Conservation (phyloP, 2,888 invertebrate genomes). For the Cacoxenus indagator region DNA sequence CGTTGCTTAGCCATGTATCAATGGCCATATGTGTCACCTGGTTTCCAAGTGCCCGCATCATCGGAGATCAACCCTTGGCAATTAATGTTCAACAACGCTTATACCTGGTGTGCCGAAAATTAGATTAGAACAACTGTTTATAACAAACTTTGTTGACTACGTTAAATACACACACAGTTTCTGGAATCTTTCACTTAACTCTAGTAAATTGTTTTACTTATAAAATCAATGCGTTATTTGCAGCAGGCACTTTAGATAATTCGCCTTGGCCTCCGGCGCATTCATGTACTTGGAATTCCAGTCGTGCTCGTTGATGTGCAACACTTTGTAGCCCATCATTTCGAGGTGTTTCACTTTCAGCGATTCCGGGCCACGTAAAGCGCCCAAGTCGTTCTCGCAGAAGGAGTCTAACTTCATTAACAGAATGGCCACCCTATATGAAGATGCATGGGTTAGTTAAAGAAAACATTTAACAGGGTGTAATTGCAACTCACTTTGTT, state of each 20-base stretch:
- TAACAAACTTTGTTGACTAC: constrained; percentile 9
- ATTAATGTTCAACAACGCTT: constrained; percentile 91
- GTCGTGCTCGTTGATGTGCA: constrained; percentile 72
- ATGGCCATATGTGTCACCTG: constrained; percentile 80
- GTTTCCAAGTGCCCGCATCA: constrained; percentile 64
- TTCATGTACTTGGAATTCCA: constrained; percentile 75
- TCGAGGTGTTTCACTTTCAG: constrained; percentile 75
- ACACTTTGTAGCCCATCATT: constrained; percentile 76
- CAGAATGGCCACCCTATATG: constrained; percentile 65
- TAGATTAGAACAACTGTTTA: constrained; percentile 18
- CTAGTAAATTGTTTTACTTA: constrained; percentile 16
- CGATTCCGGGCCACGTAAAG: constrained; percentile 72
- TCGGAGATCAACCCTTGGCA: constrained; percentile 88
- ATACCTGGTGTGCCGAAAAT: constrained; percentile 75
- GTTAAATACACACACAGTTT: neutral
- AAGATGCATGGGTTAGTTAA: too few relatives aligned
- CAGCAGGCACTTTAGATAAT: constrained; percentile 70
- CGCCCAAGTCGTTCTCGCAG: constrained; percentile 71
- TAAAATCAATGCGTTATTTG: constrained; percentile 50
- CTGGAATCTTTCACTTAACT: neutral
- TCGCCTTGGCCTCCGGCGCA: constrained; percentile 71
- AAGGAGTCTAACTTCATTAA: constrained; percentile 71
- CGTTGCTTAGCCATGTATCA: constrained; percentile 92
- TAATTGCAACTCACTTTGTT: constrained; percentile 58
- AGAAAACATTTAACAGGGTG: neutral